These are phyloP conservation scores for Cyrtodaria siliqua DNA, from an alignment of 2,888 invertebrate genomes.

Conservation along the genomic window DNA sequence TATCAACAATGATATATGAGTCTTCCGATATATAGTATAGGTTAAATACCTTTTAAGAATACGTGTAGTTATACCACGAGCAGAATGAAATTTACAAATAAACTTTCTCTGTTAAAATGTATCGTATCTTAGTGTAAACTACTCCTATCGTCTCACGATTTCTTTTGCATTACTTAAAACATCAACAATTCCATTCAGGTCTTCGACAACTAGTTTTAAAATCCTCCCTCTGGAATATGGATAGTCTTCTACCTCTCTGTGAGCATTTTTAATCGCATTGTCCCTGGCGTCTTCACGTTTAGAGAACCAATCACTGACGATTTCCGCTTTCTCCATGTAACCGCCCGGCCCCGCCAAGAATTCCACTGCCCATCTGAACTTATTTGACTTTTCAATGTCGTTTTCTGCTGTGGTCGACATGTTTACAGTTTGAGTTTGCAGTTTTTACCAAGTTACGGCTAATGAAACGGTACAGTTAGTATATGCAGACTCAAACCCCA, in stretches of 20 bases:
- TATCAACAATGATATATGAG: too few relatives aligned
- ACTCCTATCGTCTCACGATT: not conserved
- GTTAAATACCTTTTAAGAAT: too few relatives aligned
- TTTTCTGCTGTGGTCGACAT: not conserved
- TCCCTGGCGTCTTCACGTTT: conserved; percentile 50
- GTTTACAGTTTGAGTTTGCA: too few relatives aligned
- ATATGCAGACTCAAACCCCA: too few relatives aligned
- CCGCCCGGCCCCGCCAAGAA: conserved; percentile 65
- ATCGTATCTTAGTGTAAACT: too few relatives aligned
- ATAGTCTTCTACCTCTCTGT: conserved; percentile 53
- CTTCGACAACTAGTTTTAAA: conserved; percentile 61
- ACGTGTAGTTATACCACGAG: too few relatives aligned
- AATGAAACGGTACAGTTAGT: too few relatives aligned
- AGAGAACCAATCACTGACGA: conserved; percentile 66
- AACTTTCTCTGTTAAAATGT: too few relatives aligned
- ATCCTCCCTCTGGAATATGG: conserved; percentile 63
- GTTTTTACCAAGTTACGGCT: too few relatives aligned
- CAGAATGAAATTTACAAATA: too few relatives aligned
- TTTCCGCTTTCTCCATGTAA: conserved; percentile 57
- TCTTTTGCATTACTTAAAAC: conserved; percentile 54
- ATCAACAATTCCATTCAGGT: conserved; percentile 37
- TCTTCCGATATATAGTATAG: too few relatives aligned
- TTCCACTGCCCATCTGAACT: conserved; percentile 64
- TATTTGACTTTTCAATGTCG: not conserved
- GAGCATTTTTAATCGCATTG: conserved; percentile 46